Evolutionary conservation across 1,140 invertebrate genomes (phyloP).

Genomic region (Calliopsis andreniformis): DNA sequence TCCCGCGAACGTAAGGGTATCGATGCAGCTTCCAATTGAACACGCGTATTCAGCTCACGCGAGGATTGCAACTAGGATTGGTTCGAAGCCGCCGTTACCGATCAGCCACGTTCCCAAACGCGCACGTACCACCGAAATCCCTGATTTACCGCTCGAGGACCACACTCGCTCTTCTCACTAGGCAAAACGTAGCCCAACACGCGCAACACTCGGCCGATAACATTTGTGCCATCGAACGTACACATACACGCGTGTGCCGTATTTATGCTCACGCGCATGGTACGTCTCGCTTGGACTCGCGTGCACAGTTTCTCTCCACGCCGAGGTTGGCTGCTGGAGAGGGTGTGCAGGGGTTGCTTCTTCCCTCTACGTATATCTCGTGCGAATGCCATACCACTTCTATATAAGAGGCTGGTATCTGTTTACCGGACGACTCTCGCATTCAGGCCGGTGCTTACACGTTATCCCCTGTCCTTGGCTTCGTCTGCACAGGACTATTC

Average conservation of each 20-base stretch:
- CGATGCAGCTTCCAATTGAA: conserved; percentile 11
- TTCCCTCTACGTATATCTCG: background rate
- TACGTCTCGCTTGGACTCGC: background rate
- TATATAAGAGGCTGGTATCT: conserved; percentile 7
- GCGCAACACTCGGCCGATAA: conserved; percentile 17
- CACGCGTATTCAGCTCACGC: conserved; percentile 5
- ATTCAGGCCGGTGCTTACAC: conserved; percentile 61
- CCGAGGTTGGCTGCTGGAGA: background rate
- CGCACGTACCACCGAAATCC: conserved; percentile 62
- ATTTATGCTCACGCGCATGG: conserved; percentile 42
- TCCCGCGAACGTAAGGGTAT: background rate
- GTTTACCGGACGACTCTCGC: conserved; percentile 42
- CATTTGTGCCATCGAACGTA: conserved; percentile 15
- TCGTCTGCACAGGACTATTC: background rate
- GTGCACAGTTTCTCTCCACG: conserved; percentile 4
- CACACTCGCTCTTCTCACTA: conserved; percentile 52
- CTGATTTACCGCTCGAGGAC: conserved; percentile 61
- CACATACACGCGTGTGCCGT: background rate
- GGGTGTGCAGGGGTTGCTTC: background rate
- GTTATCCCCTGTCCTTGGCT: conserved; percentile 20
- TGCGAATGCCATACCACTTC: background rate
- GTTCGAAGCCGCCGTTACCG: conserved; percentile 31
- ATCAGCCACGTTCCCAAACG: conserved; percentile 52
- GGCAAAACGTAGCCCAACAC: conserved; percentile 31
- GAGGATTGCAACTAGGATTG: conserved; percentile 25